phyloP scores from a whole-genome alignment of 2,113 vertebrate genomes.

The Mesembrinibis cayennensis region DNA sequence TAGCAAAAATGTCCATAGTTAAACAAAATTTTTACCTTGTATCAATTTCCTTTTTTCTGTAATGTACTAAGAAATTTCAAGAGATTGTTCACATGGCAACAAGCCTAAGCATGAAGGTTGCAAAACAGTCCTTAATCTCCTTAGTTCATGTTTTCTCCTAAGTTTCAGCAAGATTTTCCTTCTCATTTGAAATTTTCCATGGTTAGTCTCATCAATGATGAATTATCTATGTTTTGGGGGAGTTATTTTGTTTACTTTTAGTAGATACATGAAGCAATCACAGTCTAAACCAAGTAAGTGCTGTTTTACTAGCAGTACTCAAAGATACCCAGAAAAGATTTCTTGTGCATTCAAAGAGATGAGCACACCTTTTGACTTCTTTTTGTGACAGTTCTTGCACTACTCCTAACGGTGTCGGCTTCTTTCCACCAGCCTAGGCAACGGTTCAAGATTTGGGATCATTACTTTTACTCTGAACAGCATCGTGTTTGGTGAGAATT shows the following conservation, averaged over 20 bases:
- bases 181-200: neutral
- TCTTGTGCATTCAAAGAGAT: neutral
- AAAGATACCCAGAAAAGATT: neutral
- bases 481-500: neutral
- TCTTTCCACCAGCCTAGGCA: neutral
- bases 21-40: neutral
- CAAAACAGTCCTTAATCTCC: neutral
- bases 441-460: neutral
- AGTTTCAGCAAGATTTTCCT: neutral
- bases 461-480: neutral
- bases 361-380: neutral
- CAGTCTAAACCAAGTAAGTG: neutral
- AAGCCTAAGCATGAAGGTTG: neutral
- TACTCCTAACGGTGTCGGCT: fast-evolving
- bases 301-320: neutral
- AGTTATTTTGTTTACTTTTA: neutral
- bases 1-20: neutral
- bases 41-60: neutral
- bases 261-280: neutral
- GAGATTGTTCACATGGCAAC: neutral
- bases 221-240: neutral
- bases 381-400: neutral
- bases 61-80: neutral
- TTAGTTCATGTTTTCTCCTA: neutral
- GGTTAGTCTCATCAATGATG: neutral